phyloP scores from a whole-genome alignment of 2,888 invertebrate species.

The Ptychoptera contaminata region DNA sequence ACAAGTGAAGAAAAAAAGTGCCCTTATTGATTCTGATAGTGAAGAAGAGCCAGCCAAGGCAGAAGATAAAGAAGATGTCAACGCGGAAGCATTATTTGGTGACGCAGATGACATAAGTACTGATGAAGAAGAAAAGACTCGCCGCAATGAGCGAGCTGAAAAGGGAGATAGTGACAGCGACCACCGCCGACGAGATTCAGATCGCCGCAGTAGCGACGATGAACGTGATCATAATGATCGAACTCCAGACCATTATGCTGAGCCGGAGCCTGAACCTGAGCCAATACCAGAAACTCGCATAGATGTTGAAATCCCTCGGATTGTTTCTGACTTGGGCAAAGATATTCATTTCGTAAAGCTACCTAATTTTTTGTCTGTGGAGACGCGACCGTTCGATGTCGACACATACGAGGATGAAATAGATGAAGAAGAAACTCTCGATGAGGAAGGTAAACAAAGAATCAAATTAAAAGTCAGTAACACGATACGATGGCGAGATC shows the following conservation, averaged over 20 bases:
- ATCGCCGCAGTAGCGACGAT: slow-evolving; percentile 29
- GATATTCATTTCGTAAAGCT: slow-evolving; percentile 92
- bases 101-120: slow-evolving; percentile 88
- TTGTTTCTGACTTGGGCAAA: slow-evolving; percentile 78
- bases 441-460: slow-evolving; percentile 84
- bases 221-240: slow-evolving; percentile 25
- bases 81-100: slow-evolving; percentile 76
- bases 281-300: slow-evolving; percentile 84
- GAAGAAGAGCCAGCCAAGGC: slow-evolving; percentile 37
- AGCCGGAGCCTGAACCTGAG: slow-evolving; percentile 57
- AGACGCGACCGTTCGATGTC: slow-evolving; percentile 89
- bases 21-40: slow-evolving; percentile 49
- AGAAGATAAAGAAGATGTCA: slow-evolving; percentile 21
- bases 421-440: slow-evolving; percentile 93
- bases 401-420: slow-evolving; percentile 96
- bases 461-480: slow-evolving; percentile 91
- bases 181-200: slow-evolving; percentile 14
- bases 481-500: slow-evolving; percentile 88
- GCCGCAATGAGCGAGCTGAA: slow-evolving; percentile 21
- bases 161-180: slow-evolving; percentile 15
- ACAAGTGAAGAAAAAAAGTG: slow-evolving; percentile 33
- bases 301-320: slow-evolving; percentile 93
- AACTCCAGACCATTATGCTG: slow-evolving; percentile 9
- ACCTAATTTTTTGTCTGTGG: slow-evolving; percentile 96
- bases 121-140: slow-evolving; percentile 48